Conservation (phyloP, 2,113 vertebrate species). For the Microtus ochrogaster region DNA sequence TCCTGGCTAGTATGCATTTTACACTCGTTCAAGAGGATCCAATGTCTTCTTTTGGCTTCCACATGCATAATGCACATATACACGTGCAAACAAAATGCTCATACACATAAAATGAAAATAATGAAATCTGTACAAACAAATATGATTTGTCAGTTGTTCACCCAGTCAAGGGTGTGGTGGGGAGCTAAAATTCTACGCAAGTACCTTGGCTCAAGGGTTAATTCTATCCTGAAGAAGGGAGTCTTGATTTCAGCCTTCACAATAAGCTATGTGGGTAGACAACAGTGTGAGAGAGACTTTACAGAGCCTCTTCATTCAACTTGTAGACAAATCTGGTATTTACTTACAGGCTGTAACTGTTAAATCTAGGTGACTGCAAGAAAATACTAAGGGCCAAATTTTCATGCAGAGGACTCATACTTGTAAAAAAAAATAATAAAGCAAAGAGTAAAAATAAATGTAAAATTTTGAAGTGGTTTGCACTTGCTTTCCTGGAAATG, state of each 20-base stretch:
- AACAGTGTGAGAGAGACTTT: background rate
- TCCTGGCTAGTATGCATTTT: too few relatives aligned
- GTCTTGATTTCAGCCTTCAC: background rate
- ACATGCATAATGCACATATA: background rate
- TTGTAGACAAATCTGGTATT: background rate
- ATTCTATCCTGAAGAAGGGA: background rate
- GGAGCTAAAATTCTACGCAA: background rate
- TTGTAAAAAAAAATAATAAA: background rate
- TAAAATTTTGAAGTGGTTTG: background rate
- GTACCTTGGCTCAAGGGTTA: background rate
- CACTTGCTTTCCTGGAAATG: background rate
- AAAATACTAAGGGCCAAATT: background rate
- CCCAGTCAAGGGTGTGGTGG: background rate
- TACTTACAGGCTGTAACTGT: background rate
- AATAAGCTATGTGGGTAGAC: background rate
- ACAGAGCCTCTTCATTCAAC: background rate
- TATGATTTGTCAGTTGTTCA: background rate
- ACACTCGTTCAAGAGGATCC: background rate
- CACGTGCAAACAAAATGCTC: background rate
- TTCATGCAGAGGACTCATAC: background rate
- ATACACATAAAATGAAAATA: background rate
- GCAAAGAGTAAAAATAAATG: background rate
- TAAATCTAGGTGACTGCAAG: background rate
- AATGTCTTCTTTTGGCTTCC: background rate
- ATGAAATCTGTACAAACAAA: background rate